Conservation (phyloP, 2,113 vertebrate genomes). For the Misgurnus mizolepis region DNA sequence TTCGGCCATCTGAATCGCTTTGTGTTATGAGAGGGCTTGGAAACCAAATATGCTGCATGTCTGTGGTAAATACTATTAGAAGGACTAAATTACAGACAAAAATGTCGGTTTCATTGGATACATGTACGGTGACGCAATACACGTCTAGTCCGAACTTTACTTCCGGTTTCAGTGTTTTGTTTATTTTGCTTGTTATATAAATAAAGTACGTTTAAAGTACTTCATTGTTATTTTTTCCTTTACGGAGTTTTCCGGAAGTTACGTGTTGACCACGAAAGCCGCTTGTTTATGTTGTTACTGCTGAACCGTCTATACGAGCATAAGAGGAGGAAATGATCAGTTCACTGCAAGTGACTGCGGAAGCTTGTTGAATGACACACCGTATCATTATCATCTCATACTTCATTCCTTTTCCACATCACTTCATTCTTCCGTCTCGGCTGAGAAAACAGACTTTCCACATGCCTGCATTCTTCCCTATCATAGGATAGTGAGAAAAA, state of each 20-base stretch:
- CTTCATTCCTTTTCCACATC: constrained; percentile 19
- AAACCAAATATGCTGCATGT: constrained; percentile 8
- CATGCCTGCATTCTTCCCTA: constrained; percentile 5
- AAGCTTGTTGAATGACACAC: constrained; percentile 11
- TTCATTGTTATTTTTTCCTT: too few species aligned
- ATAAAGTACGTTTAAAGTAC: too few species aligned
- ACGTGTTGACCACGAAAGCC: too few species aligned
- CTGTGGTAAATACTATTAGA: not conserved
- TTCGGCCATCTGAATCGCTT: not conserved
- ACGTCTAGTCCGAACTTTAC: too few species aligned
- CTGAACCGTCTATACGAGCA: not conserved
- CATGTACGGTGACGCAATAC: too few species aligned
- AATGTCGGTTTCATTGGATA: too few species aligned
- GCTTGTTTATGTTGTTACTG: too few species aligned
- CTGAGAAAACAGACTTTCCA: constrained; percentile 32
- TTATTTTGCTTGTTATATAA: too few species aligned
- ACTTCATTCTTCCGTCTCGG: constrained; percentile 14
- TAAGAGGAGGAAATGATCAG: not conserved
- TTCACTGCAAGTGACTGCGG: not conserved
- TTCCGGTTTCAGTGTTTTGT: too few species aligned
- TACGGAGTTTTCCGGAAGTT: too few species aligned
- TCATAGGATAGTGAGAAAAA: constrained; percentile 16
- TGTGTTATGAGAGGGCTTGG: not conserved
- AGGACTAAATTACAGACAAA: too few species aligned
- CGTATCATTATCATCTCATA: constrained; percentile 19